Evolutionary conservation across 2,888 invertebrate genomes (phyloP), one percentile per base, ranked within the genome.

Genomic region (Chalcis sispes): DNA sequence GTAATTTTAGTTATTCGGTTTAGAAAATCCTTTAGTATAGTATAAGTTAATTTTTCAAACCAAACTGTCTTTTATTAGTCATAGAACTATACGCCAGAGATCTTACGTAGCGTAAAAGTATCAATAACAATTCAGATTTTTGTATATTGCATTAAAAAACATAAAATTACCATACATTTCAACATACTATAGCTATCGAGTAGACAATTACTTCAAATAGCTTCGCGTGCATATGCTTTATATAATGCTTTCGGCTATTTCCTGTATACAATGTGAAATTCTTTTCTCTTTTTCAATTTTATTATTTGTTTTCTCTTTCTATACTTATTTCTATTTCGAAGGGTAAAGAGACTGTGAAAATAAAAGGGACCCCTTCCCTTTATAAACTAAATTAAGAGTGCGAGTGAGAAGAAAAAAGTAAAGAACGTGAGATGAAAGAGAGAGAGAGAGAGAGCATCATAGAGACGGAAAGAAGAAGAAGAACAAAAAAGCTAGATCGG

Each of bases 361-460:
- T 20, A 20, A 50, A 70, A 48, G 46, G 46, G n/a, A n/a, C n/a
- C n/a, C n/a, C n/a, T n/a, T 20, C 32, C 42, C 25, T 25, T 50
- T 72, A 40, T 42, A 64, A 20, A 40, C 65, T 50, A 65, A 65
- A 58, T 23, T 20, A 27, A 46, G 29, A 18, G 52, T 62, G 61
- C 23, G 5, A 69, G 42, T 10, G 32, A 54, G 25, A 58, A 36
- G 32, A 56, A 23, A 23, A n/a, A 23, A 54, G 13, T 36, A 27
- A 29, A 54, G 20, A 23, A 15, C 1, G 1, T 13, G 15, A 42
- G 48, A 23, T 20, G 20, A 23, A 36, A 40, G 29, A 23, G 46
- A 40, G 15, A 4, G n/a, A n/a, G 25, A 56, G 50, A 25, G 27
- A 18, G 23, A 25, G 36, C 5, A 25, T 13, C 10, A 29, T 8